These are phyloP conservation scores for Ispidina lecontei DNA, from an alignment of 2,797 vertebrate species.

Conservation along the genomic window DNA sequence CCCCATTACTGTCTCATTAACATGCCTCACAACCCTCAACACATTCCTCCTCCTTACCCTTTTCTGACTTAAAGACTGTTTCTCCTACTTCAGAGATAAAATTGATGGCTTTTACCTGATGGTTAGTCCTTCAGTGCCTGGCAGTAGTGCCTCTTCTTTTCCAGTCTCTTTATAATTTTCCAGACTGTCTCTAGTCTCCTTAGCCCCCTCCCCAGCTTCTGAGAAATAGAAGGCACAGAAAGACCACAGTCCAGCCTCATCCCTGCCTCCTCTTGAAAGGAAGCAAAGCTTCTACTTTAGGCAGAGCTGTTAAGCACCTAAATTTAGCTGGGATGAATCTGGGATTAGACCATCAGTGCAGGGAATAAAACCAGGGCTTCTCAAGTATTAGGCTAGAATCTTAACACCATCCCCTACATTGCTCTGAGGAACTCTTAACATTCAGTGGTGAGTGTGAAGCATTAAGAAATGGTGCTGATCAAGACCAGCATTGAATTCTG, in stretches of 20 bases:
- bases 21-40: neutral
- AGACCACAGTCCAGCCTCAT: neutral
- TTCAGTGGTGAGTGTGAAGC: neutral
- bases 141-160: conserved; percentile 15
- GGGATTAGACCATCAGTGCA: conserved; percentile 62
- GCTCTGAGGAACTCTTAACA: neutral
- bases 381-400: conserved; percentile 24
- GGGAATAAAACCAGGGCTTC: conserved; percentile 8
- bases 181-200: neutral
- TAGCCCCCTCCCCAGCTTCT: neutral
- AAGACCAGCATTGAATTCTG: neutral
- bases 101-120: conserved; percentile 32
- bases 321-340: conserved; percentile 63
- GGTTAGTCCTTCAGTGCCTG: neutral
- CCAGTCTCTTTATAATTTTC: neutral
- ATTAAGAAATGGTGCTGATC: neutral
- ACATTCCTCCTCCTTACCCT: neutral
- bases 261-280: neutral
- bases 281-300: conserved; percentile 27
- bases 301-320: conserved; percentile 35
- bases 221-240: neutral
- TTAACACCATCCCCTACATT: neutral
- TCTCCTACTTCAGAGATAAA: neutral
- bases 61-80: neutral
- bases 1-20: neutral